Evolutionary conservation across 2,797 vertebrate species (phyloP), one percentile per base, ranked within the genome.

Genomic region (Anableps anableps): DNA sequence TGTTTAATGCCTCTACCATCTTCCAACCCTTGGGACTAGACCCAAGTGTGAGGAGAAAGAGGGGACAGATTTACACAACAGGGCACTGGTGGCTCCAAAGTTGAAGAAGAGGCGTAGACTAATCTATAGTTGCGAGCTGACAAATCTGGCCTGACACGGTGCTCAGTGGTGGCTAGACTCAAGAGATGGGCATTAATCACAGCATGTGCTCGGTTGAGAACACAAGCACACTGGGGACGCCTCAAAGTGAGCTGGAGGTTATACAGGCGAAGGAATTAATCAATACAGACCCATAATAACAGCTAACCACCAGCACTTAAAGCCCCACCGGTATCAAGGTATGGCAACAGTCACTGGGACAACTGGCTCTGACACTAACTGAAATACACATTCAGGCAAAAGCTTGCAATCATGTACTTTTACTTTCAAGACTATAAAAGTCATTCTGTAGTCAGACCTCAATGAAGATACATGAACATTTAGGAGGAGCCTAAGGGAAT

Each of bases 1-100:
- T 97, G 97, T 98, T 98, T 97, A 97, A 97, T 96, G 96, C 97
- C 96, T 96, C 96, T 97, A 95, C 95, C 96, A 96, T 96, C 96
- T 95, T 94, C 92, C 95, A 95, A 95, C 97, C 95, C 95, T 90
- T 88, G 95, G 96, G 96, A 96, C 23, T 64, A 77, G 47, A 47
- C 78, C 75, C 6, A 75, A 85, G 80, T 53, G 80, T 85, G 77
- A 83, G 82, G 66, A 83, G 85, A 86, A 76, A 80, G 95, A 94
- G 91, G 94, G 95, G 95, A 96, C 97, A 96, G 95, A 97, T 97
- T 97, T 97, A 97, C 96, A 95, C 95, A 94, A 94, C 92, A 92
- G 95, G 95, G 95, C 96, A 96, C 94, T 92, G 95, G 95, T 96
- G 96, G 94, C 94, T 95, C 94, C 95, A 96, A 97, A 97, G 95